Percentiles rank a stretch among this genome's conserved stretches.
phyloP scores from a whole-genome alignment of 2,113 vertebrate species.

The Dromaius novaehollandiae region DNA sequence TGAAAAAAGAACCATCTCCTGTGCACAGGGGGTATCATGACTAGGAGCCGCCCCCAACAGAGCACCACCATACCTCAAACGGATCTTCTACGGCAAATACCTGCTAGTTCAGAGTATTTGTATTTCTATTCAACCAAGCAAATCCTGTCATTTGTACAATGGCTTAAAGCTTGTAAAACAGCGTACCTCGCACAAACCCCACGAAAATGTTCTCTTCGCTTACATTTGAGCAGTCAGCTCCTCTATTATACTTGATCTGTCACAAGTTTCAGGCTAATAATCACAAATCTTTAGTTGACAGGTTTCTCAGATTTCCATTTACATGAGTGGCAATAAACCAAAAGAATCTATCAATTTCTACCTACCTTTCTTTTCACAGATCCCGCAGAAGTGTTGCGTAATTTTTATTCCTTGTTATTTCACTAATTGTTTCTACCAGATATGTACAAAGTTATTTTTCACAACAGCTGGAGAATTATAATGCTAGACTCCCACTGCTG shows the following conservation, averaged over 20 bases:
- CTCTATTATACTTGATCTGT: not conserved
- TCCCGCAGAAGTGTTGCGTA: not conserved
- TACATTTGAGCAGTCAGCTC: not conserved
- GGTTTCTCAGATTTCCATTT: slow-evolving; percentile 9
- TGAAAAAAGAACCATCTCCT: not conserved
- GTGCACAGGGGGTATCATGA: not conserved
- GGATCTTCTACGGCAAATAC: not conserved
- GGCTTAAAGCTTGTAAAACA: not conserved
- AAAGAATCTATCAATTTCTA: slow-evolving; percentile 18
- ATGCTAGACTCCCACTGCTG: slow-evolving; percentile 25
- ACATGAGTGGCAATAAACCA: not conserved
- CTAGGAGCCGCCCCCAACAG: not conserved
- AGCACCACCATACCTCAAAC: not conserved
- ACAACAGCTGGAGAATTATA: slow-evolving; percentile 59
- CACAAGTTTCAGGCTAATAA: not conserved
- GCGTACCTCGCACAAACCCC: not conserved
- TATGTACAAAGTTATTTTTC: slow-evolving; percentile 17
- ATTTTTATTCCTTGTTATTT: slow-evolving; percentile 16
- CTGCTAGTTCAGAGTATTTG: not conserved
- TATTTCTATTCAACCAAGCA: not conserved
- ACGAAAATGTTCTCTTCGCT: not conserved
- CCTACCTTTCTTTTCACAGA: not conserved
- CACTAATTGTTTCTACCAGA: slow-evolving; percentile 9
- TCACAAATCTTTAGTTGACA: not conserved
- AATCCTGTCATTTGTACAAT: not conserved